Percentiles rank a stretch among this genome's conserved stretches.
These are phyloP conservation scores for Mesorhabditis spiculigera DNA, from an alignment of 2,888 invertebrate genomes.

Conservation along the genomic window DNA sequence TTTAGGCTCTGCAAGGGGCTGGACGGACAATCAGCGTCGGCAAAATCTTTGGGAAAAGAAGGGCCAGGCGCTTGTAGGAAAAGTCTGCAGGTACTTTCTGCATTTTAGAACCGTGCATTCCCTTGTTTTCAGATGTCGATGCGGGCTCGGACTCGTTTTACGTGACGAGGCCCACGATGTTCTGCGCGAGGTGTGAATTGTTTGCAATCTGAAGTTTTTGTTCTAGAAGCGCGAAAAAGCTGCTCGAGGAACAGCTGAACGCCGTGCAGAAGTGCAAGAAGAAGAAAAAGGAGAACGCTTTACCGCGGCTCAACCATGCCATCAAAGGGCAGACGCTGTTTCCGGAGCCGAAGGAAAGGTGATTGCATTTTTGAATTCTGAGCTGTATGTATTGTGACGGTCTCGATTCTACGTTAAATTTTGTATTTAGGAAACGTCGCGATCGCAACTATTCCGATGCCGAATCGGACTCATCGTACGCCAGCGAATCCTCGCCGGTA, in stretches of 20 bases:
- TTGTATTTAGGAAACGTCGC: too few species aligned
- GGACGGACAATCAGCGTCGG: slow-evolving; percentile 42
- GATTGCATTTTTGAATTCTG: too few species aligned
- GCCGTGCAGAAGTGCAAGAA: background rate
- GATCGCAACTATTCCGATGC: too few species aligned
- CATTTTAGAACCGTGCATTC: too few species aligned
- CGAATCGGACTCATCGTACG: too few species aligned
- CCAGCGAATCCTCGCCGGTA: too few species aligned
- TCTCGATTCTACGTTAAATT: too few species aligned
- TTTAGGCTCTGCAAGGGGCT: slow-evolving; percentile 45
- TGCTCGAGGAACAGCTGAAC: slow-evolving; percentile 20
- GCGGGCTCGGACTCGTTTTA: slow-evolving; percentile 24
- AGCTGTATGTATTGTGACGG: too few species aligned
- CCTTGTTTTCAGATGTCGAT: slow-evolving; percentile 23
- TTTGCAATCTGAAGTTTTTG: background rate
- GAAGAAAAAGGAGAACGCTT: slow-evolving; percentile 6
- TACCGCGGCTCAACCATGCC: slow-evolving; percentile 13
- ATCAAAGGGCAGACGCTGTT: slow-evolving; percentile 3
- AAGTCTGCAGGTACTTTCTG: slow-evolving; percentile 4
- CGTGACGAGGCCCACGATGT: slow-evolving; percentile 21
- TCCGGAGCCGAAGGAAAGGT: background rate
- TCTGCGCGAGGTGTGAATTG: background rate
- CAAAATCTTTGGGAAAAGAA: slow-evolving; percentile 48
- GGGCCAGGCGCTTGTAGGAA: slow-evolving; percentile 33
- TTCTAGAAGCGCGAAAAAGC: slow-evolving; percentile 9